These are phyloP conservation scores for Tortricodes alternella DNA, from an alignment of 2,888 invertebrate species.

Conservation along the genomic window DNA sequence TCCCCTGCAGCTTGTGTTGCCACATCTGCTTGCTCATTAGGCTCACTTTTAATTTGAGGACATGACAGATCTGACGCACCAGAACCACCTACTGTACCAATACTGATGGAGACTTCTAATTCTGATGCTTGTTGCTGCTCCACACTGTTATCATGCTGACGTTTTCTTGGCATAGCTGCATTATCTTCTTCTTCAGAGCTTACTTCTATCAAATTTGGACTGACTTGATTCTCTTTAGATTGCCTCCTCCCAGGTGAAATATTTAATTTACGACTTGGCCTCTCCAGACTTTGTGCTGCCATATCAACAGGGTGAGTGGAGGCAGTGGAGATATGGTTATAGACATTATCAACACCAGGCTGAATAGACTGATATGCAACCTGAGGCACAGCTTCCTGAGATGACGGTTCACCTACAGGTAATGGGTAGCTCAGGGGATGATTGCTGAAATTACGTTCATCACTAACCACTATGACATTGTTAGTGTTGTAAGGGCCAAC, in stretches of 20 bases:
- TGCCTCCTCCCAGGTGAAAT: slow-evolving; percentile 71
- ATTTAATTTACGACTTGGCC: slow-evolving; percentile 72
- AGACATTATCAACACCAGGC: slow-evolving; percentile 40
- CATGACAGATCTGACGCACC: slow-evolving; percentile 36
- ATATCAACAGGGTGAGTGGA: slow-evolving; percentile 33
- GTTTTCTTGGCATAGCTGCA: slow-evolving; percentile 54
- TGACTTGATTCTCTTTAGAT: slow-evolving; percentile 62
- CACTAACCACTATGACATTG: slow-evolving; percentile 57
- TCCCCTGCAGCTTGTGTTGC: slow-evolving; percentile 40
- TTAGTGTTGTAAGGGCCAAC: slow-evolving; percentile 53
- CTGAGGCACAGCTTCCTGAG: slow-evolving; percentile 32
- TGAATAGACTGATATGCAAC: slow-evolving; percentile 47
- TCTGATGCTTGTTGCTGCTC: slow-evolving; percentile 33
- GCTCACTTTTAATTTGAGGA: slow-evolving; percentile 61
- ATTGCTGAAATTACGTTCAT: slow-evolving; percentile 54
- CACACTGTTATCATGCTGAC: slow-evolving; percentile 52
- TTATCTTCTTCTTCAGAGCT: slow-evolving; percentile 79
- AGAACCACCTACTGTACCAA: slow-evolving; percentile 34
- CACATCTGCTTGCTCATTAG: slow-evolving; percentile 44
- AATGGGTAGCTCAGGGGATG: slow-evolving; percentile 56
- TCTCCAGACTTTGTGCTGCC: slow-evolving; percentile 52
- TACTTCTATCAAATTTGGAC: slow-evolving; percentile 69
- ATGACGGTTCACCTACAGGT: slow-evolving; percentile 43
- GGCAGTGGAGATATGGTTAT: slow-evolving; percentile 37
- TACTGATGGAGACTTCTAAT: slow-evolving; percentile 33